Percentiles rank a stretch among this genome's conserved stretches.
These are phyloP conservation scores for Enteromius radiatus DNA, from an alignment of 2,797 vertebrate genomes.

Conservation along the genomic window DNA sequence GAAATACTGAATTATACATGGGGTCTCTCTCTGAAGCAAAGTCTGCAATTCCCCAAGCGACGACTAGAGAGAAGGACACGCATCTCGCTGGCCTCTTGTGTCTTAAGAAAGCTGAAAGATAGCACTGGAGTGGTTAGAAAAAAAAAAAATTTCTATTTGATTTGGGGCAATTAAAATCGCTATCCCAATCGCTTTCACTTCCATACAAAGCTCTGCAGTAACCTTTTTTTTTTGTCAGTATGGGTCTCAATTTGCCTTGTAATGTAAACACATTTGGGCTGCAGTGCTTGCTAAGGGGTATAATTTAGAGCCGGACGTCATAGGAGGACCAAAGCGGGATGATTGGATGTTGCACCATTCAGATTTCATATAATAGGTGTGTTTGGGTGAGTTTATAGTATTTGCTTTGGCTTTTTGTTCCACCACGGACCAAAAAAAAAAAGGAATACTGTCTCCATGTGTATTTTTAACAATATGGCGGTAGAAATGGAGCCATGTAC, in stretches of 20 bases:
- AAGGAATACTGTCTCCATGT: background rate
- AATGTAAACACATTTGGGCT: slow-evolving; percentile 38
- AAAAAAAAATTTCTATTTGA: slow-evolving; percentile 21
- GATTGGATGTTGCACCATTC: slow-evolving; percentile 21
- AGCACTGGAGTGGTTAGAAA: slow-evolving; percentile 16
- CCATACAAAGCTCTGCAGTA: background rate
- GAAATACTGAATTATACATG: slow-evolving; percentile 61
- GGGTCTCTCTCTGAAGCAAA: slow-evolving; percentile 55
- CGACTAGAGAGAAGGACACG: slow-evolving; percentile 47
- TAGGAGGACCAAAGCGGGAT: slow-evolving; percentile 3
- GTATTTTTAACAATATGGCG: slow-evolving; percentile 23
- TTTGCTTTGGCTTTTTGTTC: slow-evolving; percentile 16
- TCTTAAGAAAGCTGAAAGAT: slow-evolving; percentile 23
- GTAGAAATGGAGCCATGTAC: slow-evolving; percentile 13
- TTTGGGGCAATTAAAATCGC: slow-evolving; percentile 25
- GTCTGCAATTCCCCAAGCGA: slow-evolving; percentile 49
- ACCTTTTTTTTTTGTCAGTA: background rate
- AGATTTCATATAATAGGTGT: slow-evolving; percentile 1
- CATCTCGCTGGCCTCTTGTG: slow-evolving; percentile 22
- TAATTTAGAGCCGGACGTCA: slow-evolving; percentile 13
- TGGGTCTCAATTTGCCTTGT: slow-evolving; percentile 23
- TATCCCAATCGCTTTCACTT: background rate
- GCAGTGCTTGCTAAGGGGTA: slow-evolving; percentile 19
- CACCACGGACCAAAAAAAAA: background rate
- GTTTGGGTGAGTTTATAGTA: slow-evolving; percentile 6